A percentile compares a stretch with the other conserved stretches of the same genome.
phyloP scores from a whole-genome alignment of 2,797 vertebrate genomes.

The Acomys russatus region DNA sequence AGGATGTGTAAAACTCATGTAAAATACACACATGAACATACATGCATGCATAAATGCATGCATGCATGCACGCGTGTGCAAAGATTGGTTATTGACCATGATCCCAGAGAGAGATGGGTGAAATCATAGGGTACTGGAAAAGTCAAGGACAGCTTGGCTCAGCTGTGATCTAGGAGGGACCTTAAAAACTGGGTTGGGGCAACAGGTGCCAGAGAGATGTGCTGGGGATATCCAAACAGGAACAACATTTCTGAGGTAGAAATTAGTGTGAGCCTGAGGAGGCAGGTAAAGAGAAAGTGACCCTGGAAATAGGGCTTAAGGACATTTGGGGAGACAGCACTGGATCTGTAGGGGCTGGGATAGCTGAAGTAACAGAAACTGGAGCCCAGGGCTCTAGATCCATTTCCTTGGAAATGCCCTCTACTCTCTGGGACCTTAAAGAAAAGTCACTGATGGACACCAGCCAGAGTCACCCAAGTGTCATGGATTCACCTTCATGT shows the following conservation, averaged over 20 bases:
- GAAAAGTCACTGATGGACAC: slow-evolving; percentile 25
- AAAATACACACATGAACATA: background rate
- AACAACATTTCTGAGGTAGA: background rate
- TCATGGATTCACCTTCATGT: background rate
- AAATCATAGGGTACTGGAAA: background rate
- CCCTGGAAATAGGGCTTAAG: slow-evolving; percentile 31
- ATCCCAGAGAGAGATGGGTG: background rate
- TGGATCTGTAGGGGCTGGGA: background rate
- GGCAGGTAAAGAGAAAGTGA: background rate
- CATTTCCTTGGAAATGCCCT: background rate
- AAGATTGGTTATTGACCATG: background rate
- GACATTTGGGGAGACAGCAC: slow-evolving; percentile 12
- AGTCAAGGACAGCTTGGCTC: background rate
- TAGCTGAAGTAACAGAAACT: background rate
- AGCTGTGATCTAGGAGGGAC: background rate
- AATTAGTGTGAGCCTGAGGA: background rate
- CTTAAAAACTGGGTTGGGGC: background rate
- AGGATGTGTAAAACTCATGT: background rate
- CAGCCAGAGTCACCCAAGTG: slow-evolving; percentile 13
- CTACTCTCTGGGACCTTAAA: background rate
- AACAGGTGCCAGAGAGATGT: background rate
- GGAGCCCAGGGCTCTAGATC: background rate
- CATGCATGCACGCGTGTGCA: background rate
- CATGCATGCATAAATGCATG: background rate
- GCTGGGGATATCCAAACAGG: background rate